phyloP scores from a whole-genome alignment of 2,797 vertebrate species.

The Danionella dracula region DNA sequence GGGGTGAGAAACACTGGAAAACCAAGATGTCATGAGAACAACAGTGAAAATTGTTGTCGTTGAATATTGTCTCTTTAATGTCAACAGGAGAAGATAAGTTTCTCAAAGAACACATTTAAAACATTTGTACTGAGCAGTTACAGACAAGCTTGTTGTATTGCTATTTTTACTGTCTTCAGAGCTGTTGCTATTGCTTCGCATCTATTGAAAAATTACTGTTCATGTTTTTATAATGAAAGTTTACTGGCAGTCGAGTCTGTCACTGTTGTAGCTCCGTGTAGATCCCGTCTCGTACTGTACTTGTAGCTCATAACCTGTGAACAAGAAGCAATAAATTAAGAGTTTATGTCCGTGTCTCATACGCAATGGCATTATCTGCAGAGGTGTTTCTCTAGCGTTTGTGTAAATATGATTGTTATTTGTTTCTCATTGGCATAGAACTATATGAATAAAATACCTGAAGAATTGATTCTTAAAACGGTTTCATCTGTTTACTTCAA shows the following conservation, averaged over 20 bases:
- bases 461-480: conserved; percentile 68
- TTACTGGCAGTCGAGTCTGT: conserved; percentile 64
- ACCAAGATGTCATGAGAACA: too few relatives aligned
- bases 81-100: too few relatives aligned
- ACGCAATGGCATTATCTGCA: conserved; percentile 66
- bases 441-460: conserved; percentile 61
- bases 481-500: conserved; percentile 51
- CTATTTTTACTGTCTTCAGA: conserved; percentile 5
- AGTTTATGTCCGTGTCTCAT: conserved; percentile 69
- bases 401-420: conserved; percentile 72
- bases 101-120: neutral
- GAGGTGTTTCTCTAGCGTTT: conserved; percentile 68
- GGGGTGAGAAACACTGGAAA: neutral
- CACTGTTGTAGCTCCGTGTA: conserved; percentile 70
- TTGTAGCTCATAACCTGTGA: conserved; percentile 62
- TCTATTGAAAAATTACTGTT: conserved; percentile 62
- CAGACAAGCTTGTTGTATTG: neutral
- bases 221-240: conserved; percentile 47
- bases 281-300: conserved; percentile 74
- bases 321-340: conserved; percentile 78
- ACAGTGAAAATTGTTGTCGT: too few relatives aligned
- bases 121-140: neutral
- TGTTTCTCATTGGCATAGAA: conserved; percentile 65
- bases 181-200: conserved; percentile 58
- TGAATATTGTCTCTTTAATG: too few relatives aligned